Evolutionary conservation across 2,113 vertebrate species (phyloP), one percentile per base, ranked within the genome.

Genomic region (Cricetomys ansorgei): DNA sequence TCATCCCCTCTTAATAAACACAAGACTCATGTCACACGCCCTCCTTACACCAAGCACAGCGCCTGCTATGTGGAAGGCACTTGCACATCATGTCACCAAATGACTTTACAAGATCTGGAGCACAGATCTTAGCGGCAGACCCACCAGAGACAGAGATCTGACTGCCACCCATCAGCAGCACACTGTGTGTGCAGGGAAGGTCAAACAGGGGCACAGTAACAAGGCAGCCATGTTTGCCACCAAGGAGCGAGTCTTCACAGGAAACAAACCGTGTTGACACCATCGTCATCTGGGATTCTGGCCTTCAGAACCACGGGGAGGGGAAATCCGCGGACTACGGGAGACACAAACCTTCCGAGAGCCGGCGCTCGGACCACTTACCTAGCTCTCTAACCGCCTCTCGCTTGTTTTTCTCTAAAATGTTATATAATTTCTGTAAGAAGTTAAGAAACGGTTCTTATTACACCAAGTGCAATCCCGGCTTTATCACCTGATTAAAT

Each of bases 381-480:
- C 98, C 96, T 69, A 98, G 91, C 67, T 97, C 97, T 92, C 43
- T 96, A 59, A 97, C 0, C 55, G 97, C 98, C 37, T 97, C 96
- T 69, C 5, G 85, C 59, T 85, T 96, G 70, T 97, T 97, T 67
- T 34, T 94, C 81, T 98, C 97, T 89, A 98, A 94, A 95, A 98
- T 98, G 70, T 97, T 92, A 95, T 97, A 80, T 40, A 98, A 92
- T 96, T 97, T 97, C 98, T 98, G 84, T 62, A 95, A 87, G 29
- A 95, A 86, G 70, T 96, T 64, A 91, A 62, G 9, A 90, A 91
- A 80, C 31, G 50, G 62, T 90, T 91, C 9, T 89, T 65, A 37
- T 55, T 75, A 53, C 0, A 57, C 6, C 48, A 93, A 72, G 25
- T 73, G 1, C 40, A 88, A 69, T 23, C 69, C 80, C 64, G 55